Conservation (phyloP, 2,888 invertebrate species). For the Netelia fuscicornis region DNA sequence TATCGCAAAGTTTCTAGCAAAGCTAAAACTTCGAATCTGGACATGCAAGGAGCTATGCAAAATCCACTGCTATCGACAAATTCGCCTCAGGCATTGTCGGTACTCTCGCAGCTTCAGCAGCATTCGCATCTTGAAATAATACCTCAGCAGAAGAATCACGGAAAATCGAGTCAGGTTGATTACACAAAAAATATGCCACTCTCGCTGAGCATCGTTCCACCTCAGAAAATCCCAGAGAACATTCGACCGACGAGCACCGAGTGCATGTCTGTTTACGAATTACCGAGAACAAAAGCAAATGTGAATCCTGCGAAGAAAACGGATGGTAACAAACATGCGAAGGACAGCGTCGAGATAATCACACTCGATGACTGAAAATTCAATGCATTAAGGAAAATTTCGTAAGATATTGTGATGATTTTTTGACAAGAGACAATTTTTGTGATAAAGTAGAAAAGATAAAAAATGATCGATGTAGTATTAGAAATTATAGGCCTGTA, state of each 20-base stretch:
- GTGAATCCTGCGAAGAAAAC: conserved; percentile 70
- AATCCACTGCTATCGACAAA: conserved; percentile 69
- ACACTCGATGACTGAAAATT: conserved; percentile 80
- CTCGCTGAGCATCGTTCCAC: conserved; percentile 73
- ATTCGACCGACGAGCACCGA: conserved; percentile 73
- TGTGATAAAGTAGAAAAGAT: conserved; percentile 22
- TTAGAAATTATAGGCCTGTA: neutral
- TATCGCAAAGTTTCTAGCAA: conserved; percentile 68
- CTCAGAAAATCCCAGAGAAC: conserved; percentile 75
- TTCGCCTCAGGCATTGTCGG: conserved; percentile 76
- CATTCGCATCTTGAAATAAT: conserved; percentile 83
- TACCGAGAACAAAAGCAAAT: conserved; percentile 73
- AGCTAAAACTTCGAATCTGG: conserved; percentile 68
- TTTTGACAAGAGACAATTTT: conserved; percentile 23
- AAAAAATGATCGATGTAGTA: neutral
- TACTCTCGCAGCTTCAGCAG: conserved; percentile 81
- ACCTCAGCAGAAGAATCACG: conserved; percentile 79
- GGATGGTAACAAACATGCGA: conserved; percentile 73
- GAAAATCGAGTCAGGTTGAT: conserved; percentile 73
- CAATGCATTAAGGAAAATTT: neutral
- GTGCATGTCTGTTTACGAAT: conserved; percentile 76
- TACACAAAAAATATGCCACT: conserved; percentile 76
- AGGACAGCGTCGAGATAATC: conserved; percentile 82
- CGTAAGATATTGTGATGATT: neutral
- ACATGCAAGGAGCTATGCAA: conserved; percentile 63